Evolutionary conservation across 2,797 vertebrate species (phyloP), one percentile per base, ranked within the genome.

Genomic region (Limosa lapponica): DNA sequence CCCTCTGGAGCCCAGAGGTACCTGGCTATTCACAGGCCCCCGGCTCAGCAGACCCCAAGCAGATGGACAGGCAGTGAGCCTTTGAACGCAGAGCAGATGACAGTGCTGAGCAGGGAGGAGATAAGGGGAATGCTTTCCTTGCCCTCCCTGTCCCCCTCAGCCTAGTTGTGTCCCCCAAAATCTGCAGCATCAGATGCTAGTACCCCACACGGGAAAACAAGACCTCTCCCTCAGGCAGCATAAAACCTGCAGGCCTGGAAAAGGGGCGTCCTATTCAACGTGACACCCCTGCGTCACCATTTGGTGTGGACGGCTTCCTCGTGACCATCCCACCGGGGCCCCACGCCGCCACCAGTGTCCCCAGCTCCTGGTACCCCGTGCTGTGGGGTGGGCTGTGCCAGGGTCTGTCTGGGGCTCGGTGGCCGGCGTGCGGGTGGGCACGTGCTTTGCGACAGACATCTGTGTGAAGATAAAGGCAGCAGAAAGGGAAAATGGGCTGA

Each of bases 401-500:
- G 48, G 25, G 22, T 58, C 75, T 46, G 36, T 2, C 28, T 7
- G 23, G 51, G 34, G 41, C 61, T 39, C 8, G 1, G 73, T 8
- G 7, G 17, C 11, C 0, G 1, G 32, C 9, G 13, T 5, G 74
- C 20, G 57, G 66, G 24, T 58, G 57, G 51, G 46, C 82, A 74
- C 2, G 6, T 8, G 12, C 55, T 85, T 87, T 55, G 67, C 7
- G 13, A 43, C 3, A 82, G 91, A 59, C 66, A 82, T 78, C 82
- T 54, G 8, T 32, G 78, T 55, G 64, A 70, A 89, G 83, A 75
- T 57, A 16, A 94, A 93, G 51, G 86, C 73, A 70, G 64, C 73
- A 84, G 90, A 82, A 72, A 87, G 90, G 72, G 84, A 54, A 95
- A 95, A 91, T 22, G 49, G 13, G 55, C 87, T 55, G 87, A 72